Conservation (phyloP, 2,888 invertebrate genomes). For the Stomorhina lunata region DNA sequence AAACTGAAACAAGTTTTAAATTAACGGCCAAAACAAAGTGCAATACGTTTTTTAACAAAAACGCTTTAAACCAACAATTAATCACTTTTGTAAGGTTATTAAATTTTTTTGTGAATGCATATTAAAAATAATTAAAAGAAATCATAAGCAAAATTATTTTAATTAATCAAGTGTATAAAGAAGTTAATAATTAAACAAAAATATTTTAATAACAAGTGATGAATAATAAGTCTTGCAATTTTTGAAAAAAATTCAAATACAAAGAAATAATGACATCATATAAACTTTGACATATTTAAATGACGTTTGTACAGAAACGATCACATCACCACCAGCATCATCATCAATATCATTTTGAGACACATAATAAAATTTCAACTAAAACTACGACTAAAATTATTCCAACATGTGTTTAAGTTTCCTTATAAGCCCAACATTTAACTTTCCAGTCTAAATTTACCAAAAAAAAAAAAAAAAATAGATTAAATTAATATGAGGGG, state of each 20-base stretch:
- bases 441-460: not conserved
- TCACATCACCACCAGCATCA: conserved; percentile 28
- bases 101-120: not conserved
- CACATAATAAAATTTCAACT: not conserved
- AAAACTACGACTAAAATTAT: not conserved
- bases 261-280: conserved; percentile 54
- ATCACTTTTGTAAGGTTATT: conserved; percentile 19
- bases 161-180: conserved; percentile 39
- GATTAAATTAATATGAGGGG: conserved; percentile 38
- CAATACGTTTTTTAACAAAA: conserved; percentile 4
- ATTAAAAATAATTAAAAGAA: conserved; percentile 5
- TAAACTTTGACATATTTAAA: conserved; percentile 36
- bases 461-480: not conserved
- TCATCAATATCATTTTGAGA: not conserved
- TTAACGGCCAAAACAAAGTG: conserved; percentile 25
- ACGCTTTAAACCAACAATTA: conserved; percentile 7
- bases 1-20: conserved; percentile 57
- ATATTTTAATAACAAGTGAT: not conserved
- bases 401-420: conserved; percentile 49
- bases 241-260: not conserved
- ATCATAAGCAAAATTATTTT: conserved; percentile 29
- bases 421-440: conserved; percentile 1
- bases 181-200: conserved; percentile 23
- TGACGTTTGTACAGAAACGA: conserved; percentile 29
- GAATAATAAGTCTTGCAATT: not conserved